These are phyloP conservation scores for Athetis lepigone DNA, from an alignment of 2,888 invertebrate genomes.

Conservation along the genomic window DNA sequence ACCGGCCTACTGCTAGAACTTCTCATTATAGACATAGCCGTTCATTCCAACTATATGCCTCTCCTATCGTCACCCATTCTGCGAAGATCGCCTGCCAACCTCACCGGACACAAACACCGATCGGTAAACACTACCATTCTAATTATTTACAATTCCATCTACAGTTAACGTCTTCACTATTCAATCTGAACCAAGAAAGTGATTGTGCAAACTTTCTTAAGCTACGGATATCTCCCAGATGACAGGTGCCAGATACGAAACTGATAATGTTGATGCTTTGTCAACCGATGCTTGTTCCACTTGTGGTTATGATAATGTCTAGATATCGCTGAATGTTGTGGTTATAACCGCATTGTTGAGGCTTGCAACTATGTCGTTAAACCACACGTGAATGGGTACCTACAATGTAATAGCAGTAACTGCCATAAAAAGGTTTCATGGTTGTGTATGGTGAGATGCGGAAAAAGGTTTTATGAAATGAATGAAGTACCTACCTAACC, in stretches of 20 bases:
- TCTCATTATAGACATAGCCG: no score
- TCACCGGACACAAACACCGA: no score
- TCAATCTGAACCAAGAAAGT: no score
- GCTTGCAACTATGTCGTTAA: slow-evolving; percentile 20
- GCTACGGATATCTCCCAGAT: neutral
- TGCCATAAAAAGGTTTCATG: slow-evolving; percentile 10
- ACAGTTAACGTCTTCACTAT: no score
- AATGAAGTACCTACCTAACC: neutral
- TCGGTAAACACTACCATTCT: no score
- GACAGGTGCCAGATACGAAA: neutral
- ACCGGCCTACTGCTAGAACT: no score
- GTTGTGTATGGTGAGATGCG: neutral
- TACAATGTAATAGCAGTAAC: slow-evolving; percentile 6
- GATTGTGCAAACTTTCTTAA: neutral
- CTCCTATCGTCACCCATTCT: no score
- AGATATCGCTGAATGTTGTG: neutral
- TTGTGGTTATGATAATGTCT: neutral
- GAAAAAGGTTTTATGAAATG: neutral
- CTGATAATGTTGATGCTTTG: neutral
- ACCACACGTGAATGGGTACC: slow-evolving; percentile 26
- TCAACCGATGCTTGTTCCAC: neutral
- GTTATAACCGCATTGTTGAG: slow-evolving; percentile 19
- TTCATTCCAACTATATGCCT: no score
- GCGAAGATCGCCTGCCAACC: no score
- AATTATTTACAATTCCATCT: no score